Base-by-base conservation (phyloP, 2,113 vertebrate species). In the Perognathus longimembris region DNA sequence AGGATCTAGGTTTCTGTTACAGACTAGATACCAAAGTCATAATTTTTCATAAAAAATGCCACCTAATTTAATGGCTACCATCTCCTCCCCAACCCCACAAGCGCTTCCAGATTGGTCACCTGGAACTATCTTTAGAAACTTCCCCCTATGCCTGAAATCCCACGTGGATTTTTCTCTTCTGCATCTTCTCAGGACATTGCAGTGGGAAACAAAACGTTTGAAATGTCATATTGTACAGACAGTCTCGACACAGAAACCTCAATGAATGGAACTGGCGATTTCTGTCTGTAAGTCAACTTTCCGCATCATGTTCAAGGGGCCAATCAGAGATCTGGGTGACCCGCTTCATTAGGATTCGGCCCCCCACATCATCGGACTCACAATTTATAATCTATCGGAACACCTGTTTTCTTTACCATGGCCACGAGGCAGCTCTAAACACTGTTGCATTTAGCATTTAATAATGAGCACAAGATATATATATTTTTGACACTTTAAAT, bases 381-480 rank as follows among this genome's bases (percentile, higher is more conserved):
- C 98, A 98, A 98, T 98, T 98, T 98, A 98, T 98, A 98, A 98
- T 98, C 98, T 98, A 98, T 98, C 97, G 98, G 98, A 98, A 98
- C 98, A 98, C 98, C 98, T 98, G 98, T 98, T 98, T 98, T 98
- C 98, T 98, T 98, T 98, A 98, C 98, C 98, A 98, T 98, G 98
- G 98, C 98, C 98, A 98, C 97, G 96, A 98, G 98, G 98, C 98
- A 98, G 97, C 98, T 98, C 98, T 98, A 98, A 98, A 98, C 98
- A 98, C 98, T 98, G 97, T 98, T 98, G 98, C 98, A 98, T 98
- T 98, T 98, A 98, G 98, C 98, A 98, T 98, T 98, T 98, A 98
- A 98, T 98, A 98, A 98, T 98, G 97, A 98, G 98, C 98, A 97
- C 94, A 97, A 98, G 98, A 98, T 98, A 98, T 97, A 98, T 97